A percentile compares a stretch with the other conserved stretches of the same genome.
These are phyloP conservation scores for Stigmatopora argus DNA, from an alignment of 2,113 vertebrate species.

Conservation along the genomic window DNA sequence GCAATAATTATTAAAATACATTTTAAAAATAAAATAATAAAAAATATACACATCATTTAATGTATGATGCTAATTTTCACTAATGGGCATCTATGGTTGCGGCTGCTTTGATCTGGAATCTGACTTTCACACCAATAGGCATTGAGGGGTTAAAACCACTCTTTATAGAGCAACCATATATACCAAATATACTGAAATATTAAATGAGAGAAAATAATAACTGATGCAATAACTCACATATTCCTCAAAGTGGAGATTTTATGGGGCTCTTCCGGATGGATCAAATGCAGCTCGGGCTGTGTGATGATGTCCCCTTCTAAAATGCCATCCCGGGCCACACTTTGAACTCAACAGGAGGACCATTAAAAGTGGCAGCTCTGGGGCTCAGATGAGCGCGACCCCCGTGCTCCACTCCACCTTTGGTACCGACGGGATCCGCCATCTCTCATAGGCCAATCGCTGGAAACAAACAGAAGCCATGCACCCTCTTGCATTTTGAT, in stretches of 20 bases:
- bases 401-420: conserved; percentile 71
- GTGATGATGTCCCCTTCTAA: conserved; percentile 59
- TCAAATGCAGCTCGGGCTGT: conserved; percentile 43
- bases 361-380: conserved; percentile 39
- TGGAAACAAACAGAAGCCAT: conserved; percentile 1
- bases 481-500: not conserved
- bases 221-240: conserved; percentile 61
- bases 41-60: no score
- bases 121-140: no score
- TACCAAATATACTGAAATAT: not conserved
- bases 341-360: conserved; percentile 58
- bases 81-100: no score
- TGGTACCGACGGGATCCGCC: conserved; percentile 62
- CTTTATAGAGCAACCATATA: not conserved
- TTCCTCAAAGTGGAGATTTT: conserved; percentile 37
- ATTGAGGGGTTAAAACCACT: no score
- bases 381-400: conserved; percentile 43
- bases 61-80: no score
- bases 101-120: no score
- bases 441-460: conserved; percentile 44
- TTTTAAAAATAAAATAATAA: no score
- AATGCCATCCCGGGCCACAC: conserved; percentile 54
- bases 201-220: conserved; percentile 10
- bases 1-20: no score
- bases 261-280: conserved; percentile 37